Conservation (phyloP, 2,797 vertebrate genomes). For the Sebastes variabilis region DNA sequence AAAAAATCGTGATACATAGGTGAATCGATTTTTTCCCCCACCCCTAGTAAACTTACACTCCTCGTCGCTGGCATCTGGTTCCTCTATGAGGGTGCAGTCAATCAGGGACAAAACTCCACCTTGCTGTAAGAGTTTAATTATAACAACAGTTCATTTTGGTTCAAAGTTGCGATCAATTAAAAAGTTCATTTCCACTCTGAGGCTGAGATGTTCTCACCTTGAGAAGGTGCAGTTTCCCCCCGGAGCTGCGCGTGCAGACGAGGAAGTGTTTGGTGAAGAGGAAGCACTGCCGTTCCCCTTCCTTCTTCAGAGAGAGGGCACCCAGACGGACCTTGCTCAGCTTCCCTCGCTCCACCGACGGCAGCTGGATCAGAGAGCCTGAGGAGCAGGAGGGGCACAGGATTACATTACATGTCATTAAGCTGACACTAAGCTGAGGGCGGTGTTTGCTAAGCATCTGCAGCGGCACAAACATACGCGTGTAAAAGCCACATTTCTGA, state of each 20-base stretch:
- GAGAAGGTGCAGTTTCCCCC: slow-evolving; percentile 96
- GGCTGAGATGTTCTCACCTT: slow-evolving; percentile 83
- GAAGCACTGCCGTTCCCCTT: slow-evolving; percentile 98
- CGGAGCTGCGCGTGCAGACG: slow-evolving; percentile 97
- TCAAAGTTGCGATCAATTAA: background rate
- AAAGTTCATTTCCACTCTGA: background rate
- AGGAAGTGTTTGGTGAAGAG: slow-evolving; percentile 99
- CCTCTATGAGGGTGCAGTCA: slow-evolving; percentile 95
- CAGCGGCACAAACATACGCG: slow-evolving; percentile 3
- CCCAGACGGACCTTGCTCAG: slow-evolving; percentile 97
- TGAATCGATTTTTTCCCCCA: too few relatives aligned
- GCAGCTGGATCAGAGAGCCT: slow-evolving; percentile 98
- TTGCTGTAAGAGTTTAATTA: slow-evolving; percentile 84
- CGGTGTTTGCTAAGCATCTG: slow-evolving; percentile 14
- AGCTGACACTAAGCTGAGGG: slow-evolving; percentile 30
- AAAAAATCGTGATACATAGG: too few relatives aligned
- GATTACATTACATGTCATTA: slow-evolving; percentile 47
- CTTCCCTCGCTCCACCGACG: slow-evolving; percentile 96
- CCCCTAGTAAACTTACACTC: slow-evolving; percentile 87
- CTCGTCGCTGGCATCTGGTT: slow-evolving; percentile 92
- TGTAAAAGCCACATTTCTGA: background rate
- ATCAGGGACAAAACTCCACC: slow-evolving; percentile 97
- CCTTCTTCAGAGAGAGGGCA: slow-evolving; percentile 96
- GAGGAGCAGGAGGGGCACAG: slow-evolving; percentile 15
- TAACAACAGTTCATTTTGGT: background rate